Evolutionary conservation across 2,797 vertebrate genomes (phyloP), one percentile per base, ranked within the genome.

Genomic region (Aulostomus chinensis): DNA sequence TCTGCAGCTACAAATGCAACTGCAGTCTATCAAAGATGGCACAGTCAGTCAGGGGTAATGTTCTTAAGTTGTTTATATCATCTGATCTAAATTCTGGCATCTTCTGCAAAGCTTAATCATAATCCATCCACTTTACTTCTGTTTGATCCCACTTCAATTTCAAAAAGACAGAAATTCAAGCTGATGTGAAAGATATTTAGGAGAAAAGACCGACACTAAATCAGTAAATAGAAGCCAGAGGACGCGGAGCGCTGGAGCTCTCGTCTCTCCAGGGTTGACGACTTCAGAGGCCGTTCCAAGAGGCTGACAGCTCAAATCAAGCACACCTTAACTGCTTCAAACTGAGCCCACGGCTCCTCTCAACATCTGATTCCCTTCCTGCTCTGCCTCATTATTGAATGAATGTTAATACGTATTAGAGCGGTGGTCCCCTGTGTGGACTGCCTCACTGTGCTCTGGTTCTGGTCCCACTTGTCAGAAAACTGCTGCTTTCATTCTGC

Each of bases 341-440:
- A 76, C 21, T 20, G 30, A 55, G 56, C 21, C 7, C 32, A 35
- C 15, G 13, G 39, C 38, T 64, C 47, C 48, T 61, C 59, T 17
- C 13, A 74, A 85, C 80, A 78, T 78, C 66, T 81, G 73, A 80
- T 52, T 71, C 37, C 58, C 57, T 80, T 81, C 78, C 56, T 1
- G 28, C 24, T 61, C 58, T 26, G 66, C 32, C 63, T 41, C 8
- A 31, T 45, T 46, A 49, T 75, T 59, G 67, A 59, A 73, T 73
- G 61, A 74, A 77, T 55, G 48, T 78, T 74, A 80, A 84, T 83
- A 84, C 56, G 68, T 62, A 87, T 80, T 81, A 81, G 53, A 78
- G 72, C 56, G 55, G 38, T 34, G 51, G 64, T 72, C 75, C 75
- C 65, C 73, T 80, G 83, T 69, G 70, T 63, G 46, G 48, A 66